Base-by-base conservation (phyloP, 2,888 invertebrate genomes). In the Sturmia bella region DNA sequence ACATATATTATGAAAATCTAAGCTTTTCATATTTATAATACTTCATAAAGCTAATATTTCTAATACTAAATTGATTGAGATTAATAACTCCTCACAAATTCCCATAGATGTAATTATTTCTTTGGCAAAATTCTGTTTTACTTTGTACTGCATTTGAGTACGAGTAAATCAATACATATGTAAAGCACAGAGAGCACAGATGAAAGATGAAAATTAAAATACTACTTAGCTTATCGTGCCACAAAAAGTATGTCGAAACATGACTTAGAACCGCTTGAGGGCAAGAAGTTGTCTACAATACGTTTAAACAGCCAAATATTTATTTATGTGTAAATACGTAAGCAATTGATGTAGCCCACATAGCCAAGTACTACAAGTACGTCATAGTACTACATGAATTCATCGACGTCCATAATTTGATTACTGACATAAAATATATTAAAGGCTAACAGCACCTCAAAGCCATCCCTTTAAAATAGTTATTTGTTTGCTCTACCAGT, bases 231-330 rank as follows among this genome's bases (percentile, higher is more conserved):
- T 41, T 66, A 37, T 70, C 15, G 37, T 66, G 68, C 66, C 61
- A 50, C 5, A 19, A 57, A 83, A 84, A 84, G 84, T 84, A 61
- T 83, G 84, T 84, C 84, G 83, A 68, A 69, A 68, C 69, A 73
- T 76, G 70, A 59, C 81, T 78, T 73, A 74, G 80, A 82, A 76
- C 56, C 45, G 72, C 74, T 82, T 66, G 80, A 79, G 79, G 83
- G 81, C 83, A 81, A 72, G 79, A 66, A 41, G n/a, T 37, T 41
- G 50, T 54, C 68, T 48, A 75, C 59, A 48, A 68, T 6, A 57
- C 17, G 17, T 39, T 17, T 66, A 39, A 15, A 21, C 45, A 37
- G 19, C 21, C 54, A 70, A 74, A 3, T 54, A 32, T 72, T 32
- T 54, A 43, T 61, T n/a, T 9, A 5, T 1, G 2, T 12, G n/a